Base-by-base conservation (phyloP, 2,888 invertebrate genomes). In the Drosophila hamatofila region DNA sequence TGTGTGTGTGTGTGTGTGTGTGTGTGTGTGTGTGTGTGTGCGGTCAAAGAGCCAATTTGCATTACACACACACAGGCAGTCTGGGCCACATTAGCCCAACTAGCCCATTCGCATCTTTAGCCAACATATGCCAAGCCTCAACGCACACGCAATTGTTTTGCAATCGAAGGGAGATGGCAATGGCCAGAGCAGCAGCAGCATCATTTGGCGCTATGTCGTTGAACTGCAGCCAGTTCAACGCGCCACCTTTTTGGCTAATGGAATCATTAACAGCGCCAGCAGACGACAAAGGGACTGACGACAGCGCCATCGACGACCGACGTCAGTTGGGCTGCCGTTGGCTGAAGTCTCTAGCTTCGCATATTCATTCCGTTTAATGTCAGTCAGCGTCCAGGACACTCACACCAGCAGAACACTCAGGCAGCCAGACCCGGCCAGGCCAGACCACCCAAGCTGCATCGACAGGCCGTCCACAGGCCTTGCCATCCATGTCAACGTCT, bases 161-260 rank as follows among this genome's bases (percentile, higher is more conserved):
- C 18, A 58, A 66, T 62, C 52, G 58, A 49, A 51, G 30, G 33
- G 49, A 33, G 33, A 21, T 16, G 27, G 18, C 14, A 12, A 37
- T 46, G 35, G 16, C 35, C n/a, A n/a, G 16, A 33, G 33, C 35
- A 54, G 35, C 0, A 61, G 44, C 42, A 55, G 37, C 54, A 25
- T 39, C n/a, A 56, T 0, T 44, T 58, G 27, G 75, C 44, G 42
- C 42, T 62, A 68, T 74, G 89, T 84, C 87, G 72, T 72, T 89
- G 84, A 88, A 85, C 84, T 49, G 71, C 49, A 46, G 73, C 60
- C 75, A 78, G 87, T 80, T 83, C 79, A 88, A 87, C 37, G 86
- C 63, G 89, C 87, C 81, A 80, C 64, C 74, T 52, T 78, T 78
- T 80, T 39, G 81, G 77, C 89, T 87, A 85, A 89, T 87, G 84